phyloP scores from a whole-genome alignment of 2,888 invertebrate genomes.

The Heliconius aoede region DNA sequence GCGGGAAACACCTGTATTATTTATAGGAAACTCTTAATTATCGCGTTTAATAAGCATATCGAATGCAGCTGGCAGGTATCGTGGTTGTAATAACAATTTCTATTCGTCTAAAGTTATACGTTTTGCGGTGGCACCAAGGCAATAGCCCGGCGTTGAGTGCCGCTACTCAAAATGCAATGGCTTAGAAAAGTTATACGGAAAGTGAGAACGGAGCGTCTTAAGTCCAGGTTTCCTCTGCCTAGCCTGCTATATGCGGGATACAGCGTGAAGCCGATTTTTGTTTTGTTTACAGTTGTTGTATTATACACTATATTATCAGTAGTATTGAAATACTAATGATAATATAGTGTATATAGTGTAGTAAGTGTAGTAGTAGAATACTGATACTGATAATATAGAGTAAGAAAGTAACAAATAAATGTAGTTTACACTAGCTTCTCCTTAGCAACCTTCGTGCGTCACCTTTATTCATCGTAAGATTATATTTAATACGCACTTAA shows the following conservation, averaged over 20 bases:
- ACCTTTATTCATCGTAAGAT: not conserved
- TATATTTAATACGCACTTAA: not conserved
- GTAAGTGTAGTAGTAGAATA: too few species aligned
- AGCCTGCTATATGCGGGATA: not conserved
- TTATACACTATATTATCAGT: too few species aligned
- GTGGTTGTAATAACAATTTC: not conserved
- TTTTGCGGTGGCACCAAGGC: too few species aligned
- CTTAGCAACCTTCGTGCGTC: not conserved
- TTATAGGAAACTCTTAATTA: not conserved
- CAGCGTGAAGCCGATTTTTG: not conserved
- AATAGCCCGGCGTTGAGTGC: too few species aligned
- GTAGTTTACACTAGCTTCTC: not conserved
- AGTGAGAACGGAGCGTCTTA: not conserved
- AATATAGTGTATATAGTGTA: too few species aligned
- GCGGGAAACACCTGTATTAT: not conserved
- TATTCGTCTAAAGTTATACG: not conserved
- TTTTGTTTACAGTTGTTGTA: too few species aligned
- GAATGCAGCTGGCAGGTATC: too few species aligned
- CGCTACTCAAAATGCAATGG: too few species aligned
- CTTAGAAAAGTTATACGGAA: not conserved
- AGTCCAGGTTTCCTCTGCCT: not conserved
- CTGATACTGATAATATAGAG: too few species aligned
- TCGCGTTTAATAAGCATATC: not conserved
- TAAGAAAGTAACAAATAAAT: too few species aligned
- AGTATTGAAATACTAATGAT: too few species aligned